These are phyloP conservation scores for Heterotilapia buettikoferi DNA, from an alignment of 2,113 vertebrate species.

Conservation along the genomic window DNA sequence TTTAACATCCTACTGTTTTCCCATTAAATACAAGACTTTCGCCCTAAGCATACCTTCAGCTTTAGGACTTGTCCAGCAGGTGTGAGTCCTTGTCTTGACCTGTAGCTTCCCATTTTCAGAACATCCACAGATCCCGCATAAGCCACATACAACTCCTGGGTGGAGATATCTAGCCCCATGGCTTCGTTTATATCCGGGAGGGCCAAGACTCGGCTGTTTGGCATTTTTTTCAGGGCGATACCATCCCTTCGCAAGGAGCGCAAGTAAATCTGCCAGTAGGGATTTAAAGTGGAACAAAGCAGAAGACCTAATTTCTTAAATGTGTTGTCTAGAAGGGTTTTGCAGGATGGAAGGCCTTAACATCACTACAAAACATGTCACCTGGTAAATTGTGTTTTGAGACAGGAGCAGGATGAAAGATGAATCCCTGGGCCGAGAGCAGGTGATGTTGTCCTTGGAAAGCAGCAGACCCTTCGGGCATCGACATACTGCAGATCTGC, in stretches of 20 bases:
- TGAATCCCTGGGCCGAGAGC: constrained; percentile 62
- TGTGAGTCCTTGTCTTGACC: constrained; percentile 40
- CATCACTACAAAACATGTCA: constrained; percentile 21
- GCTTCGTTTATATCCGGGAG: constrained; percentile 68
- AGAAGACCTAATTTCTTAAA: background rate
- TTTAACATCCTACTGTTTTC: background rate
- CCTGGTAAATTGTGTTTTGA: constrained; percentile 71
- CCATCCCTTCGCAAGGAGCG: constrained; percentile 54
- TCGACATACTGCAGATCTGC: constrained; percentile 67
- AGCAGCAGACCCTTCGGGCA: constrained; percentile 76
- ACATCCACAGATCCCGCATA: constrained; percentile 71
- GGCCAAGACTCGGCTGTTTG: constrained; percentile 53
- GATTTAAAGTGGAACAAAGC: background rate
- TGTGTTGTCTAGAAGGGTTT: background rate
- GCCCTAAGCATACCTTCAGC: constrained; percentile 27
- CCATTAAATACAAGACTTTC: background rate
- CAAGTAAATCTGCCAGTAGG: constrained; percentile 74
- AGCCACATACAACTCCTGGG: constrained; percentile 77
- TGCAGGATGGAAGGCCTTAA: background rate
- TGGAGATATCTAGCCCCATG: constrained; percentile 63
- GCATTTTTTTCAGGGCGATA: constrained; percentile 61
- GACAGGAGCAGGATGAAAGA: constrained; percentile 77
- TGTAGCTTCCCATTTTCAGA: constrained; percentile 66
- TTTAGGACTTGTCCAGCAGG: constrained; percentile 63
- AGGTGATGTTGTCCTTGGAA: constrained; percentile 69